Percentiles rank a stretch among this genome's conserved stretches.
phyloP scores from a whole-genome alignment of 2,888 invertebrate species.

The Hirtodrosophila alboralis region DNA sequence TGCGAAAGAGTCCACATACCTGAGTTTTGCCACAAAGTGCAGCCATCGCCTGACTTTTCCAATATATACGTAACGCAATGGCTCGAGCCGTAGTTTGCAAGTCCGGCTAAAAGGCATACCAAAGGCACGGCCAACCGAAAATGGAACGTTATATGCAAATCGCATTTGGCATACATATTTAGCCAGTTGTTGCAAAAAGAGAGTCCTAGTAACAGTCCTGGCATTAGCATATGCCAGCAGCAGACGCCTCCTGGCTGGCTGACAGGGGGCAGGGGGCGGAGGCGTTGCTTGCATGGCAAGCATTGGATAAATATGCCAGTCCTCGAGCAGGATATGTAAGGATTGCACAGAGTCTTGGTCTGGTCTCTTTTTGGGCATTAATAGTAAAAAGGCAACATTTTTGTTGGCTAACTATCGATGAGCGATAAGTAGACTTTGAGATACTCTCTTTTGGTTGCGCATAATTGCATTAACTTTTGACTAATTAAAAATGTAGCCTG shows the following conservation, averaged over 20 bases:
- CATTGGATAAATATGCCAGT: constrained; percentile 32
- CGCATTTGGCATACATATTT: constrained; percentile 77
- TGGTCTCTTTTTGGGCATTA: constrained; percentile 5
- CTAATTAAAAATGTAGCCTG: constrained; percentile 70
- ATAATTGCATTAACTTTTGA: constrained; percentile 62
- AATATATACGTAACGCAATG: constrained; percentile 44
- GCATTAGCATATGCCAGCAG: constrained; percentile 71
- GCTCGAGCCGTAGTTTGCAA: constrained; percentile 18
- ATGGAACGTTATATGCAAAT: constrained; percentile 74
- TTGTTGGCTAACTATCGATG: constrained; percentile 34
- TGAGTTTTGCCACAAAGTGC: constrained; percentile 45
- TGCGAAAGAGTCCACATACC: too few relatives aligned
- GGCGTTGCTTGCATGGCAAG: constrained; percentile 18
- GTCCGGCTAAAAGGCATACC: constrained; percentile 66
- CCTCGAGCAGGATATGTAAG: constrained; percentile 30
- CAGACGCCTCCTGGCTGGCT: constrained; percentile 34
- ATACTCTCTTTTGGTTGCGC: too few relatives aligned
- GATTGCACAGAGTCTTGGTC: constrained; percentile 13
- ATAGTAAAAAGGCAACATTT: constrained; percentile 43
- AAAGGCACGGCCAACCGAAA: constrained; percentile 12
- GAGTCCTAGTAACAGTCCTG: constrained; percentile 45
- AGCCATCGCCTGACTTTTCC: constrained; percentile 11
- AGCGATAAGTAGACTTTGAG: constrained; percentile 37
- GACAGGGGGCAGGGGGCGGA: constrained; percentile 29
- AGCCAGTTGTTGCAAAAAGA: constrained; percentile 60